Evolutionary conservation across 2,113 vertebrate genomes (phyloP).

Genomic region (Sinocyclocheilus grahami): DNA sequence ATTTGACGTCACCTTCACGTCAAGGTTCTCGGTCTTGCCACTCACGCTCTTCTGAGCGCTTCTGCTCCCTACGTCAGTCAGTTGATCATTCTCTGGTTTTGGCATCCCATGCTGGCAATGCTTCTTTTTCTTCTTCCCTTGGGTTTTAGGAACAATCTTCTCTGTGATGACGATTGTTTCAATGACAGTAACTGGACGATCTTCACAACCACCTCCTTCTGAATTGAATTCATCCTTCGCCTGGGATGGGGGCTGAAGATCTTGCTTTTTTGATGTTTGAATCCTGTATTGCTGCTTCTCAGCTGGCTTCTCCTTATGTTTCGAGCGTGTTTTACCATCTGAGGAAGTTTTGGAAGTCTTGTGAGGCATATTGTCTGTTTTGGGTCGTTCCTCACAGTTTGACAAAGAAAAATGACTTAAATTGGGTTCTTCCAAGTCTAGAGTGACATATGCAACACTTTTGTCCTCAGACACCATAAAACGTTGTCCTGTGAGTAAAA

Average conservation of each 20-base stretch:
- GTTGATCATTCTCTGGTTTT: slow-evolving; percentile 58
- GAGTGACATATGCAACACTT: slow-evolving; percentile 48
- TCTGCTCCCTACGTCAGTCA: slow-evolving; percentile 55
- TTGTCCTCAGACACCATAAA: slow-evolving; percentile 46
- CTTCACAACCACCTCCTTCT: slow-evolving; percentile 47
- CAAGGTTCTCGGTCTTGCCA: slow-evolving; percentile 31
- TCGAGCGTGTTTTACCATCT: slow-evolving; percentile 66
- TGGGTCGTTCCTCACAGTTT: slow-evolving; percentile 18
- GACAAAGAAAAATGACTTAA: background rate
- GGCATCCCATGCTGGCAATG: slow-evolving; percentile 50
- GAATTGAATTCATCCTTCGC: slow-evolving; percentile 18
- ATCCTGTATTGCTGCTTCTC: slow-evolving; percentile 50
- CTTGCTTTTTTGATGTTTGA: slow-evolving; percentile 62
- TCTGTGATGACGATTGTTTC: slow-evolving; percentile 61
- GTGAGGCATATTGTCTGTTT: slow-evolving; percentile 67
- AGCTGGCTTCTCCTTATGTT: slow-evolving; percentile 65
- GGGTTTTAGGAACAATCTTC: slow-evolving; percentile 62
- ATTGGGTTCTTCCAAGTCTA: slow-evolving; percentile 53
- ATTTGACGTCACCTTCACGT: slow-evolving; percentile 58
- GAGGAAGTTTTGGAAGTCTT: slow-evolving; percentile 63
- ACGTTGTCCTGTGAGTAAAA: slow-evolving; percentile 49
- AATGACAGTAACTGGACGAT: slow-evolving; percentile 40
- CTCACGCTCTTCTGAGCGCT: slow-evolving; percentile 54
- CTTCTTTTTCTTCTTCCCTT: slow-evolving; percentile 78
- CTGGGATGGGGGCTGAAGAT: slow-evolving; percentile 48